A percentile compares a stretch with the other conserved stretches of the same genome.
phyloP scores from a whole-genome alignment of 2,113 vertebrate species.

The Paradoxurus hermaphroditus region DNA sequence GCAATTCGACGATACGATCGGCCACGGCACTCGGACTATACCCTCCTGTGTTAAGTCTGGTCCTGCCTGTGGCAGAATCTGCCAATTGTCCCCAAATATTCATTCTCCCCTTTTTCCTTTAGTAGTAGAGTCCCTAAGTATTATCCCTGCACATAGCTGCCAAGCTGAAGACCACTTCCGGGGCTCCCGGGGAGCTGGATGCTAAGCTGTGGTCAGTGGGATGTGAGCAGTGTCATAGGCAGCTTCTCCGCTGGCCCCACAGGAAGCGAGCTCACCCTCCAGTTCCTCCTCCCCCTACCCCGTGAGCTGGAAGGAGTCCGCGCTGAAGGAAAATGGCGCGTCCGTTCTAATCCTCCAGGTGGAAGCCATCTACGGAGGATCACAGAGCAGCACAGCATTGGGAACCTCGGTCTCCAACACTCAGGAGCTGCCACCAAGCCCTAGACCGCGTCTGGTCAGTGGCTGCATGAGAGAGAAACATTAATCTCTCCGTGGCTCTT shows the following conservation, averaged over 20 bases:
- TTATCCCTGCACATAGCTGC: neutral
- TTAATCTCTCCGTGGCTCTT: neutral
- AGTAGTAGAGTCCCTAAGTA: neutral
- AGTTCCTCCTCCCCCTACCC: neutral
- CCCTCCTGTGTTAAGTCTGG: neutral
- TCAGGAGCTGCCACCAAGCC: neutral
- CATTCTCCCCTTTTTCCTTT: neutral
- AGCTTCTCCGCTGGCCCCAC: neutral
- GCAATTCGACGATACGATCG: rapidly evolving
- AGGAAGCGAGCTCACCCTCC: neutral
- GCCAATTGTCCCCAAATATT: neutral
- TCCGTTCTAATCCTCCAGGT: rapidly evolving
- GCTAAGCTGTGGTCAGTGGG: too few species aligned
- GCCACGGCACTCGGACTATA: neutral
- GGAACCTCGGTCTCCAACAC: neutral
- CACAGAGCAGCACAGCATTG: neutral
- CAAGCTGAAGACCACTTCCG: neutral
- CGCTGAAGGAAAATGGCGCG: neutral
- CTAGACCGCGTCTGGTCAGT: neutral
- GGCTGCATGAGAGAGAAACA: neutral
- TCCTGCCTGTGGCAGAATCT: neutral
- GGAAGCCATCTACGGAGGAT: neutral
- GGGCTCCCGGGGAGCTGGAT: neutral
- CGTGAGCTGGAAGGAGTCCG: too few species aligned
- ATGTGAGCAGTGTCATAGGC: rapidly evolving